Percentiles rank a stretch among this genome's conserved stretches.
phyloP scores from a whole-genome alignment of 1,140 invertebrate species.

The Belonocnema kinseyi region DNA sequence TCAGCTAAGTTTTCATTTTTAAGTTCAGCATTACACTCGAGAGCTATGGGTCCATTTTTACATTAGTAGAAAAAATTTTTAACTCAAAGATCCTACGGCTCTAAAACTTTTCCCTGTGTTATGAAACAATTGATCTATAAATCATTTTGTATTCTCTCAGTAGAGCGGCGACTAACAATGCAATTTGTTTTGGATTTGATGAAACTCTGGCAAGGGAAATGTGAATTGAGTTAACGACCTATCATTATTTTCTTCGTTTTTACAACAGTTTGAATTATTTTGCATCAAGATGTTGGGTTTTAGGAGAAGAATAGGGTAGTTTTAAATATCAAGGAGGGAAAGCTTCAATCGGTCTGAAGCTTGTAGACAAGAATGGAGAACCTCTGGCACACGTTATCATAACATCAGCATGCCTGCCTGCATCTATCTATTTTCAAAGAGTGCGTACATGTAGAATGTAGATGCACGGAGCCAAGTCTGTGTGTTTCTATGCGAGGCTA shows the following conservation, averaged over 20 bases:
- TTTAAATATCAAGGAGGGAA: not conserved
- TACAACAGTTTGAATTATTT: too few species aligned
- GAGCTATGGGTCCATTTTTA: not conserved
- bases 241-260: too few species aligned
- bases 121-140: too few species aligned
- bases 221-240: too few species aligned
- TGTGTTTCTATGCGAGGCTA: constrained; percentile 54
- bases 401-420: constrained; percentile 62
- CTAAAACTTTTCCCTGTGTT: too few species aligned
- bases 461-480: constrained; percentile 52
- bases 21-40: not conserved
- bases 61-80: not conserved
- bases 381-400: constrained; percentile 61
- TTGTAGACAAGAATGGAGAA: constrained; percentile 54
- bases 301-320: not conserved
- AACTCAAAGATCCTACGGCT: not conserved
- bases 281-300: too few species aligned
- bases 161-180: not conserved
- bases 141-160: not conserved
- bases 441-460: constrained; percentile 54
- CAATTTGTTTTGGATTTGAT: not conserved
- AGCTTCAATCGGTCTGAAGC: not conserved
- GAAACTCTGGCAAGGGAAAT: too few species aligned
- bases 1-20: constrained; percentile 8
- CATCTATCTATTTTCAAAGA: constrained; percentile 66